A percentile compares a stretch with the other conserved stretches of the same genome.
phyloP scores from a whole-genome alignment of 2,113 vertebrate species.

The Oreochromis spilurus region DNA sequence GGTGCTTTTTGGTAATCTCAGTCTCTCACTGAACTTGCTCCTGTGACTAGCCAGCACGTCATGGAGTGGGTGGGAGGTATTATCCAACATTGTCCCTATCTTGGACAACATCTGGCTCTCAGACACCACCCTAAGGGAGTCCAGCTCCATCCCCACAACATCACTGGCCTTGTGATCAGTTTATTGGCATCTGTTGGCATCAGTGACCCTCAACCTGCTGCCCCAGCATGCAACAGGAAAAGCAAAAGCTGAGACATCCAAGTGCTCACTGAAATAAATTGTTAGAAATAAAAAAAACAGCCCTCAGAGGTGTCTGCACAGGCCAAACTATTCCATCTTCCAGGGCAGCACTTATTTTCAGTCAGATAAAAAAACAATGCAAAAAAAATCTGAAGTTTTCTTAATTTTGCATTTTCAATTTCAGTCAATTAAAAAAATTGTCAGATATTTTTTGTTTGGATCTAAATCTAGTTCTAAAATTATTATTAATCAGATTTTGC shows the following conservation, averaged over 20 bases:
- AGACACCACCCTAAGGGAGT: fast-evolving
- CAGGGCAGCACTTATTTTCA: not conserved
- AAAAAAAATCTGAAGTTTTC: not conserved
- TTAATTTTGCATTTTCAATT: not conserved
- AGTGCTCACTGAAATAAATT: not conserved
- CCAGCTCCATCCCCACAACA: not conserved
- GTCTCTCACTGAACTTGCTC: fast-evolving
- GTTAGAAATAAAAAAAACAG: not conserved
- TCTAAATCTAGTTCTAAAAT: no score
- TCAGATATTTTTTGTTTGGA: not conserved
- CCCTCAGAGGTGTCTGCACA: fast-evolving
- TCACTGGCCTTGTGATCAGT: not conserved
- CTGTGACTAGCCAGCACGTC: not conserved
- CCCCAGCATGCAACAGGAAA: not conserved
- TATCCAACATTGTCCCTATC: not conserved
- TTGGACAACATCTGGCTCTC: not conserved
- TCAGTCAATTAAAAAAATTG: not conserved
- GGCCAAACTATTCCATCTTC: not conserved
- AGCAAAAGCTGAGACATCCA: not conserved
- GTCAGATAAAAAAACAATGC: not conserved
- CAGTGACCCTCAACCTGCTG: not conserved
- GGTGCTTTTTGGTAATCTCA: not conserved
- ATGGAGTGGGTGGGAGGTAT: not conserved
- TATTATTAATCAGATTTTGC: not conserved
- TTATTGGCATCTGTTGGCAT: not conserved